Evolutionary conservation across 2,113 vertebrate genomes (phyloP), one percentile per base, ranked within the genome.

Genomic region (Todiramphus chloris): DNA sequence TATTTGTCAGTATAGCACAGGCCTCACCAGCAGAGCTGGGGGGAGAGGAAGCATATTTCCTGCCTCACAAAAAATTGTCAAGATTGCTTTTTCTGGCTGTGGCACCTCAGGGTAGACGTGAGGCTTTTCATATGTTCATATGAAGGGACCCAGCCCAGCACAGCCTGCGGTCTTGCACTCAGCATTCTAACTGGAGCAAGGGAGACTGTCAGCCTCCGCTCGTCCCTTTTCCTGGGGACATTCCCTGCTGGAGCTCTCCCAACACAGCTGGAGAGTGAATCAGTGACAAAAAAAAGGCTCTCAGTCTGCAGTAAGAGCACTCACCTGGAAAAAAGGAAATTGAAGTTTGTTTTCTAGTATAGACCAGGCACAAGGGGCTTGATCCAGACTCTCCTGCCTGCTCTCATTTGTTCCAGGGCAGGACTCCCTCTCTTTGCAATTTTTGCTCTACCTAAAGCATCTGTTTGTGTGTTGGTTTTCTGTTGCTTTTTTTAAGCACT

Each of bases 181-280:
- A 51, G 35, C 1, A 0, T 64, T 30, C 39, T 1, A 1, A 2
- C 20, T 46, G 35, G 27, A 30, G n/a, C 0, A 1, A 74, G 56
- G 64, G 43, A 90, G 33, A 58, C 11, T 4, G 0, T 16, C 18
- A 68, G 23, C 56, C 33, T 67, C 33, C 1, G 0, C 55, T 62
- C 1, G 1, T 39, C 37, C 33, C 28, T 69, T 59, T 64, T 56
- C 21, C 58, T 4, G 6, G 62, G 46, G 27, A 68, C 20, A 1
- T 72, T 90, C 46, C 39, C 55, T 0, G 1, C 60, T 75, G 63
- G 43, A 83, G 83, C 48, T 60, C 74, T 90, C 35, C 74, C 0
- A 0, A 0, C 2, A 4, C 16, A 74, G 11, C 35, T 70, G 56
- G 64, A 19, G n/a, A n/a, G 13, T 27, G 48, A 6, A 28, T 20